These are phyloP conservation scores for Scomber colias DNA, from an alignment of 2,113 vertebrate species.

Conservation along the genomic window DNA sequence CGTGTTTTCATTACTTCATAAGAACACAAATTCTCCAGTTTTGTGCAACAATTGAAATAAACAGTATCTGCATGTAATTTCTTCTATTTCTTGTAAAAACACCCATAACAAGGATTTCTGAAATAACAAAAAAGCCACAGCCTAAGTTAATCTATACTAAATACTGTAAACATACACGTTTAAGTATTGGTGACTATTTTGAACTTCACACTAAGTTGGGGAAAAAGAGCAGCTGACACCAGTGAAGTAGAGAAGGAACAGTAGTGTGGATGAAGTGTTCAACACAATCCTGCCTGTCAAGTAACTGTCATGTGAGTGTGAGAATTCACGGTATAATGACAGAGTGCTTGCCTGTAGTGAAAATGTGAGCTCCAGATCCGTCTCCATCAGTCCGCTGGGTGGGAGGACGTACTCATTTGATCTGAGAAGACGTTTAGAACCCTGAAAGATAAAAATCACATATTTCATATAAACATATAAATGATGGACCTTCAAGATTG, in stretches of 20 bases:
- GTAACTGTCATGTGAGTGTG: constrained; percentile 33
- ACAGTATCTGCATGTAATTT: neutral
- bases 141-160: neutral
- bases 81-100: neutral
- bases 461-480: constrained; percentile 11
- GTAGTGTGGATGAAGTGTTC: constrained; percentile 19
- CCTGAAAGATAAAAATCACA: constrained; percentile 70
- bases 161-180: neutral
- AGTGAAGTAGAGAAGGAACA: neutral
- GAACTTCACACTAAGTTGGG: neutral
- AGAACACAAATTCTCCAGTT: neutral
- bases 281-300: constrained; percentile 34
- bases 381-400: constrained; percentile 88
- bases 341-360: constrained; percentile 84
- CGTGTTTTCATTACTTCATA: neutral
- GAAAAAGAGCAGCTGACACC: neutral
- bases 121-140: neutral
- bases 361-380: constrained; percentile 88
- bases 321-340: constrained; percentile 57
- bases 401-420: constrained; percentile 87
- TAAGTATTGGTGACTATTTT: neutral
- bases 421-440: constrained; percentile 86
- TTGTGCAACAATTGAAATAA: neutral
- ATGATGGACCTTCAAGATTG: neutral
- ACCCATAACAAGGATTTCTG: neutral